Evolutionary conservation across 2,888 invertebrate species (phyloP).

Genomic region (Clostera curtula): DNA sequence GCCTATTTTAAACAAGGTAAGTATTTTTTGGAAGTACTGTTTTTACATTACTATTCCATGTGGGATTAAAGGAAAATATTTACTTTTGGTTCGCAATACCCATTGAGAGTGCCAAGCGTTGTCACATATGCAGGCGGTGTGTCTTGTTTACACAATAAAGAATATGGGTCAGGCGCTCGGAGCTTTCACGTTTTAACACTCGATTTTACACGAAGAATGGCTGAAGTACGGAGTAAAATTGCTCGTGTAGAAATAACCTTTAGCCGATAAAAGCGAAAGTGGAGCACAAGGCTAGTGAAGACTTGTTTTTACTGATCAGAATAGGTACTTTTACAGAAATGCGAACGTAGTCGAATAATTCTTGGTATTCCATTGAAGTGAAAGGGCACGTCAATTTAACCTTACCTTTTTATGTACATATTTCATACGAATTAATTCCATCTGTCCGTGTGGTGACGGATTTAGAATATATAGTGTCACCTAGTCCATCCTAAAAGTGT

Average conservation of each 20-base stretch:
- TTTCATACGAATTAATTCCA: too few relatives aligned
- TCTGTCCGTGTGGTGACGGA: too few relatives aligned
- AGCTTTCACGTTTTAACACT: slow-evolving; percentile 17
- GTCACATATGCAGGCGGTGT: slow-evolving; percentile 14
- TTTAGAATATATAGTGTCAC: too few relatives aligned
- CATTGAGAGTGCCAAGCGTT: slow-evolving; percentile 10
- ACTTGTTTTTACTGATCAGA: slow-evolving; percentile 36
- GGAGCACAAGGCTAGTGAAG: slow-evolving; percentile 39
- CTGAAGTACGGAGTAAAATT: slow-evolving; percentile 18
- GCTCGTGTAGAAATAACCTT: slow-evolving; percentile 34
- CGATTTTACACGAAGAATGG: slow-evolving; percentile 12
- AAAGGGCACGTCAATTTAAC: too few relatives aligned
- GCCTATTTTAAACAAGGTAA: too few relatives aligned
- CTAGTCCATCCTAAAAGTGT: too few relatives aligned
- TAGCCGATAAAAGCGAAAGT: slow-evolving; percentile 44
- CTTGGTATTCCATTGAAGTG: too few relatives aligned
- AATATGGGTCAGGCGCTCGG: slow-evolving; percentile 23
- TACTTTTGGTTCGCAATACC: neutral
- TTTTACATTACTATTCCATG: too few relatives aligned
- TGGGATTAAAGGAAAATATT: neutral
- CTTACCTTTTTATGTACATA: too few relatives aligned
- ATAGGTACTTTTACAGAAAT: slow-evolving; percentile 27
- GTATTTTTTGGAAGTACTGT: too few relatives aligned
- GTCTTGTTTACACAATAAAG: slow-evolving; percentile 23
- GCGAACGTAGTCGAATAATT: too few relatives aligned